Conservation (phyloP, 2,797 vertebrate genomes). For the Acanthis flammea region DNA sequence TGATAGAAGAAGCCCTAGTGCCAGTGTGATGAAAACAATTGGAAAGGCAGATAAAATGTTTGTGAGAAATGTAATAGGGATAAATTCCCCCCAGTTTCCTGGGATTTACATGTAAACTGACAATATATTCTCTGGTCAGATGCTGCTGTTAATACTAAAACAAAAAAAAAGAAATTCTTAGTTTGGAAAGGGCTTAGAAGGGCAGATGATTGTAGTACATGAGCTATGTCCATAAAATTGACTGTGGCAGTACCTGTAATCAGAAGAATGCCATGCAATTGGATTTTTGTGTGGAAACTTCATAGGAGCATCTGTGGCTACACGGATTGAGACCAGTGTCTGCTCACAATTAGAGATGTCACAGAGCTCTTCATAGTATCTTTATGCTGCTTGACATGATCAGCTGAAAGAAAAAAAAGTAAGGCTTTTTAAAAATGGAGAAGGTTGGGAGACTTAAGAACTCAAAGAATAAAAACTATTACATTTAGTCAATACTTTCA, state of each 20-base stretch:
- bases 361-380: neutral
- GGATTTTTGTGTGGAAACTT: neutral
- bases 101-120: neutral
- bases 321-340: neutral
- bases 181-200: neutral
- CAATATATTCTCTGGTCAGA: neutral
- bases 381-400: neutral
- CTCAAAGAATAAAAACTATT: neutral
- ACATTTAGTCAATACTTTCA: neutral
- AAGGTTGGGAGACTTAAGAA: neutral
- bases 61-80: neutral
- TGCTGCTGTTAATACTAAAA: neutral
- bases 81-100: neutral
- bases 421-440: neutral
- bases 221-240: neutral
- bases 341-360: neutral
- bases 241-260: rapidly evolving
- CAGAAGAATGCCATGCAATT: rapidly evolving
- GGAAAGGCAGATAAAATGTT: neutral
- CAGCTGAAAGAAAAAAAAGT: neutral
- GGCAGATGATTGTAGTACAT: neutral
- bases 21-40: neutral
- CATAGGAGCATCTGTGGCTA: neutral
- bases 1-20: neutral
- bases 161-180: neutral